Percentiles rank a stretch among this genome's conserved stretches.
Conservation (phyloP, 2,113 vertebrate genomes). For the Brachyhypopomus gauderio region DNA sequence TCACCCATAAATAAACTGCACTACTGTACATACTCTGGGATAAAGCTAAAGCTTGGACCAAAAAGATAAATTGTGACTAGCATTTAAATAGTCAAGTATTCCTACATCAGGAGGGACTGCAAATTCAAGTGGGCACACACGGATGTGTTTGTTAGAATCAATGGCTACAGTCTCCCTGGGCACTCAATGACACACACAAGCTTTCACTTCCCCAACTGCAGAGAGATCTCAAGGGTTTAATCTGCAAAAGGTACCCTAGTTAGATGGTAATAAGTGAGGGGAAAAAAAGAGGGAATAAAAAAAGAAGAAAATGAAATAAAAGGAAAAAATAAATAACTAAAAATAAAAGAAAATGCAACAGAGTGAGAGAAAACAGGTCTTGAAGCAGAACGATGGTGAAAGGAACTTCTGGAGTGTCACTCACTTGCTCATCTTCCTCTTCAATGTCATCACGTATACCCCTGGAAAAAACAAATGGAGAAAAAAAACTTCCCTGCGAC, state of each 20-base stretch:
- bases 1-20: not conserved
- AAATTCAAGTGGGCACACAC: not conserved
- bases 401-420: constrained; percentile 89
- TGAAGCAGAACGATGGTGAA: constrained; percentile 39
- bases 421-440: constrained; percentile 99
- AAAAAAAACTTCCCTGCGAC: constrained; percentile 99
- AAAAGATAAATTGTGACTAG: not conserved
- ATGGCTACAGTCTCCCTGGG: not conserved
- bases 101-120: not conserved
- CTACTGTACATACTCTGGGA: not conserved
- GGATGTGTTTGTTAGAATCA: not conserved
- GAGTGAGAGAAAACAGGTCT: constrained; percentile 21
- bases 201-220: constrained; percentile 2
- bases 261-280: not conserved
- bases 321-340: constrained; percentile 12
- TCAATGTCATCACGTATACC: constrained; percentile 99
- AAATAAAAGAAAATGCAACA: not conserved
- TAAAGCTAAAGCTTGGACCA: not conserved
- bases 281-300: too few species aligned
- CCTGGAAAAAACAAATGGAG: constrained; percentile 99
- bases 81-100: not conserved
- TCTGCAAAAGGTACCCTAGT: not conserved
- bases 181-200: not conserved
- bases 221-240: not conserved
- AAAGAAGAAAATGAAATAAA: not conserved